These are phyloP conservation scores for Lucifuga dentata DNA, from an alignment of 2,113 vertebrate species.

Conservation along the genomic window DNA sequence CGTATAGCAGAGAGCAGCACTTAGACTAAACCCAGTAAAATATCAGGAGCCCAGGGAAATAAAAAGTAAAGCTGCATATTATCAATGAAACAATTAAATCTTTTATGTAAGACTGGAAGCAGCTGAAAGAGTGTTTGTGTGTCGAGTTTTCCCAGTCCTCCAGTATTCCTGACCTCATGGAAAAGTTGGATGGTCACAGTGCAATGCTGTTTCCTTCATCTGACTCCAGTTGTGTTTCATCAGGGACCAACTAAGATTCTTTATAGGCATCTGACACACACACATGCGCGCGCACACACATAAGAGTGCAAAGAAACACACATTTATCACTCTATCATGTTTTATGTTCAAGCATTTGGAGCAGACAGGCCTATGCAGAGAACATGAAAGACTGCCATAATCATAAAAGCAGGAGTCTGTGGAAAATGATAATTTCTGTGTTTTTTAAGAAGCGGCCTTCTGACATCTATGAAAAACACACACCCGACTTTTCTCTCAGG, in stretches of 20 bases:
- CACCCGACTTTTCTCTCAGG: no score
- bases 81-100: conserved; percentile 8
- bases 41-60: not conserved
- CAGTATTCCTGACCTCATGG: conserved; percentile 12
- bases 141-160: conserved; percentile 1
- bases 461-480: conserved; percentile 20
- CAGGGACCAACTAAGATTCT: conserved; percentile 6
- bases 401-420: conserved; percentile 11
- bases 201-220: conserved; percentile 32
- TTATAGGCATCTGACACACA: not conserved
- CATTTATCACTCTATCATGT: not conserved
- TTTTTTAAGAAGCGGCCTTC: conserved; percentile 25
- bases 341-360: conserved; percentile 10
- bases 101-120: conserved; percentile 8
- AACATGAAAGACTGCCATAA: conserved; percentile 25
- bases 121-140: conserved; percentile 3
- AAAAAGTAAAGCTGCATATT: not conserved
- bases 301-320: not conserved
- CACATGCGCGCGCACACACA: conserved; percentile 9
- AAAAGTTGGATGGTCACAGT: conserved; percentile 28
- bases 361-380: not conserved
- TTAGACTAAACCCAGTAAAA: conserved; percentile 34
- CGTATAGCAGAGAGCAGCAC: not conserved
- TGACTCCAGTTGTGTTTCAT: conserved; percentile 5
- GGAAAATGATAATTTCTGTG: conserved; percentile 34